A percentile compares a stretch with the other conserved stretches of the same genome.
These are phyloP conservation scores for Paracanthobrama guichenoti DNA, from an alignment of 2,113 vertebrate genomes.

Conservation along the genomic window DNA sequence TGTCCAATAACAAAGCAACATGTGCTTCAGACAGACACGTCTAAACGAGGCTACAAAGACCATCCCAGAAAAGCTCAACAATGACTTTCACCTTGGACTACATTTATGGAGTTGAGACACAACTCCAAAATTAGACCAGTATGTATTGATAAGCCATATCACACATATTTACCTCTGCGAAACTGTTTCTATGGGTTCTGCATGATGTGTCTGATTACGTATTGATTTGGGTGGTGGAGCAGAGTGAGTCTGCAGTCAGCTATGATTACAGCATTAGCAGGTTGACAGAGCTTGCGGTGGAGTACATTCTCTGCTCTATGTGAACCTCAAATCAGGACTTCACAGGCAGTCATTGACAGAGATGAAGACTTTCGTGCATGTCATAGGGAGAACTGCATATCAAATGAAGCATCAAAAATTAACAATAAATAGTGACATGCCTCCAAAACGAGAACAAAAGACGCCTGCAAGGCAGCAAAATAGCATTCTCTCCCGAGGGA, in stretches of 20 bases:
- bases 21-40: constrained; percentile 1
- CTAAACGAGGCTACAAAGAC: not conserved
- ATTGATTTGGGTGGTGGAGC: constrained; percentile 51
- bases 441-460: constrained; percentile 81
- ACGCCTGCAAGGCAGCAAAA: constrained; percentile 74
- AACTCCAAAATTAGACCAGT: constrained; percentile 15
- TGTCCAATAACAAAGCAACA: constrained; percentile 33
- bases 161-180: constrained; percentile 9
- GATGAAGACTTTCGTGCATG: constrained; percentile 74
- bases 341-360: constrained; percentile 66
- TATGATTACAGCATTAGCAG: constrained; percentile 54
- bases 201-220: constrained; percentile 40
- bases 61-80: not conserved
- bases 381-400: constrained; percentile 73
- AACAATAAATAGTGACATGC: constrained; percentile 79
- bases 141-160: constrained; percentile 35
- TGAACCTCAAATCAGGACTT: constrained; percentile 67
- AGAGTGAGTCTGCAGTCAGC: constrained; percentile 41
- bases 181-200: constrained; percentile 40
- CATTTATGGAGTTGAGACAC: constrained; percentile 1
- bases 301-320: constrained; percentile 56
- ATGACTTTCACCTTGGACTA: not conserved
- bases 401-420: constrained; percentile 76
- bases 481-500: constrained; percentile 77
- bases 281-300: constrained; percentile 54